Evolutionary conservation across 1,140 invertebrate genomes (phyloP).

Genomic region (Cydia pomonella): DNA sequence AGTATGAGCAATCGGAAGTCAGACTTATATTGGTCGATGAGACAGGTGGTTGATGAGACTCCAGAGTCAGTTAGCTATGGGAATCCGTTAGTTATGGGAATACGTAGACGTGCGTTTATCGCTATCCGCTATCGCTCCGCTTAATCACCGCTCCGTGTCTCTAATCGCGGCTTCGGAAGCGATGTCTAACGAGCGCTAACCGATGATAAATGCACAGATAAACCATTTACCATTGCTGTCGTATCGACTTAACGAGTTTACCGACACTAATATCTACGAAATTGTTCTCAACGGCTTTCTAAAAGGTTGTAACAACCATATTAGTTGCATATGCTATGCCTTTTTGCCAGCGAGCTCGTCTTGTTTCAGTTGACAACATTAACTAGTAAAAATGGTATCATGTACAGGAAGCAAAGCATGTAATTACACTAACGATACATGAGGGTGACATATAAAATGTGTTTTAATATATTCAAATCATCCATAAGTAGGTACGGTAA

Average conservation of each 20-base stretch:
- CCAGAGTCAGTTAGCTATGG: too few relatives aligned
- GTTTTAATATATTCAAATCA: slow-evolving; percentile 17
- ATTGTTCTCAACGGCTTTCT: not conserved
- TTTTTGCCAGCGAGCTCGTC: not conserved
- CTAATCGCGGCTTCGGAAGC: not conserved
- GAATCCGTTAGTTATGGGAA: too few relatives aligned
- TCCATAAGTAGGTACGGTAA: not conserved
- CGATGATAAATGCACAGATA: slow-evolving; percentile 9
- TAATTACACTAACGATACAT: not conserved
- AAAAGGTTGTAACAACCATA: not conserved
- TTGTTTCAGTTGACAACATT: not conserved
- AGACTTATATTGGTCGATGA: too few relatives aligned
- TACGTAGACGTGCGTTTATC: too few relatives aligned
- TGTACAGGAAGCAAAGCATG: not conserved
- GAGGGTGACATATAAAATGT: not conserved
- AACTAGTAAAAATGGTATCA: not conserved
- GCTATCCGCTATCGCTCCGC: not conserved
- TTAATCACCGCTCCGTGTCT: not conserved
- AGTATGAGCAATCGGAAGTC: too few relatives aligned
- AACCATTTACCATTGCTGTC: not conserved
- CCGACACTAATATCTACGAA: not conserved
- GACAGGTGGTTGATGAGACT: too few relatives aligned
- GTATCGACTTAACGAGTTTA: not conserved
- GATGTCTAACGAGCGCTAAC: slow-evolving; percentile 10
- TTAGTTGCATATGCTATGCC: not conserved